Conservation (phyloP, 2,113 vertebrate genomes). For the Salvelinus namaycush region DNA sequence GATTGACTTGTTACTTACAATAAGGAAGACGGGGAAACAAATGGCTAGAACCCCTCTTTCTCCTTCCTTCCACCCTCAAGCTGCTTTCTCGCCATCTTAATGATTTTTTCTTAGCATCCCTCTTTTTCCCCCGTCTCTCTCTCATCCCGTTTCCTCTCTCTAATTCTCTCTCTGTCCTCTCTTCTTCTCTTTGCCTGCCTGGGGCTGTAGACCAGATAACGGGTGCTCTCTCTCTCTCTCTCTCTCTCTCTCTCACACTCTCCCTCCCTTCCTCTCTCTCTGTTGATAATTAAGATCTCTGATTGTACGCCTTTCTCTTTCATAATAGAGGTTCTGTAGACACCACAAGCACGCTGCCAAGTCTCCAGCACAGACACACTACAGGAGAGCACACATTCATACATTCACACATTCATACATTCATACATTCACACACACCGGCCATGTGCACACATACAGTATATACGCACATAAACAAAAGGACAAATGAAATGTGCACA, state of each 20-base stretch:
- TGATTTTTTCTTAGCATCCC: constrained; percentile 5
- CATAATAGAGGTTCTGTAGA: constrained; percentile 68
- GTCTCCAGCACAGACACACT: constrained; percentile 32
- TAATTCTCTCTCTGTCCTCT: too few species aligned
- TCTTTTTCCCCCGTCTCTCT: constrained; percentile 17
- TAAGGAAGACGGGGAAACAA: constrained; percentile 65
- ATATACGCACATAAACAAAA: constrained; percentile 10
- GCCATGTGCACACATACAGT: constrained; percentile 21
- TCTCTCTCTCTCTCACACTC: neutral
- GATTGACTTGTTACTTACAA: constrained; percentile 72
- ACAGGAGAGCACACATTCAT: neutral
- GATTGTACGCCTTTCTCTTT: constrained; percentile 71
- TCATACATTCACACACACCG: constrained; percentile 6
- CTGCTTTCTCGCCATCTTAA: neutral
- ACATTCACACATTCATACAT: too few species aligned
- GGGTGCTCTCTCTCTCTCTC: too few species aligned
- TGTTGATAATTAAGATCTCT: constrained; percentile 73
- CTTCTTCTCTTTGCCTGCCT: neutral
- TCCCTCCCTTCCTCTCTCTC: constrained; percentile 32
- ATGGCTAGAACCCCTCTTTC: constrained; percentile 30
- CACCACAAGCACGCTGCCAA: constrained; percentile 56
- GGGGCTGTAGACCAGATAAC: neutral
- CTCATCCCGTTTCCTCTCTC: neutral
- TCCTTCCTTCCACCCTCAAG: neutral
- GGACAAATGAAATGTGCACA: constrained; percentile 10